Evolutionary conservation across 2,888 invertebrate species (phyloP).

Genomic region (Bellardia pandia): DNA sequence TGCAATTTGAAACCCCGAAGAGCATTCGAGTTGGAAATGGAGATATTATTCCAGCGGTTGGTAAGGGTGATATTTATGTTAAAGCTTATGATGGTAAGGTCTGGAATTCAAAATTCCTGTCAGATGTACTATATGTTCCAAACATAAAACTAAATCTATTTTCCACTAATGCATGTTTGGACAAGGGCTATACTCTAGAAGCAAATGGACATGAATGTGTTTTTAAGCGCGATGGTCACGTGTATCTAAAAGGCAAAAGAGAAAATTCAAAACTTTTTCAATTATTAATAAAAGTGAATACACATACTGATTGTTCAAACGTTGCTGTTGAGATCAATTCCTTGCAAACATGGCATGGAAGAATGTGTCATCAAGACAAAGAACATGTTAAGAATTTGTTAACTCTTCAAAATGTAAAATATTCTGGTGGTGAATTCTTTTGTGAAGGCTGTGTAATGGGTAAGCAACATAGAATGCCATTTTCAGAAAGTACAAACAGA

Average conservation of each 20-base stretch:
- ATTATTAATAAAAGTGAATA: slow-evolving; percentile 54
- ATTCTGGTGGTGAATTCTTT: slow-evolving; percentile 57
- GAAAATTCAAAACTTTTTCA: slow-evolving; percentile 59
- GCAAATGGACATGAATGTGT: slow-evolving; percentile 65
- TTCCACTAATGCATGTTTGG: slow-evolving; percentile 70
- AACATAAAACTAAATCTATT: slow-evolving; percentile 72
- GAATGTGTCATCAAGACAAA: slow-evolving; percentile 74
- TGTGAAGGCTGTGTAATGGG: slow-evolving; percentile 74
- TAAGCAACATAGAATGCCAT: slow-evolving; percentile 73
- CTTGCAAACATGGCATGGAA: slow-evolving; percentile 75
- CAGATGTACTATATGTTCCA: slow-evolving; percentile 73
- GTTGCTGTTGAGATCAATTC: slow-evolving; percentile 50
- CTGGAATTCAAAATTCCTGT: slow-evolving; percentile 68
- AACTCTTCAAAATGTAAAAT: slow-evolving; percentile 63
- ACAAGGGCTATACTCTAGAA: slow-evolving; percentile 63
- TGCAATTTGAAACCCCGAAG: not conserved
- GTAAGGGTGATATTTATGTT: slow-evolving; percentile 64
- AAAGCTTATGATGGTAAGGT: slow-evolving; percentile 67
- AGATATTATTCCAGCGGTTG: slow-evolving; percentile 64
- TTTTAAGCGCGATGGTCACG: slow-evolving; percentile 48
- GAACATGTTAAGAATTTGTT: slow-evolving; percentile 71
- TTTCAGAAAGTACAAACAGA: slow-evolving; percentile 64
- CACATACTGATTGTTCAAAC: slow-evolving; percentile 7
- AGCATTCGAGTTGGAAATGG: slow-evolving; percentile 30
- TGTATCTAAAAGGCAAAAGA: slow-evolving; percentile 49